These are phyloP conservation scores for Betta splendens DNA, from an alignment of 2,797 vertebrate species.

Conservation along the genomic window DNA sequence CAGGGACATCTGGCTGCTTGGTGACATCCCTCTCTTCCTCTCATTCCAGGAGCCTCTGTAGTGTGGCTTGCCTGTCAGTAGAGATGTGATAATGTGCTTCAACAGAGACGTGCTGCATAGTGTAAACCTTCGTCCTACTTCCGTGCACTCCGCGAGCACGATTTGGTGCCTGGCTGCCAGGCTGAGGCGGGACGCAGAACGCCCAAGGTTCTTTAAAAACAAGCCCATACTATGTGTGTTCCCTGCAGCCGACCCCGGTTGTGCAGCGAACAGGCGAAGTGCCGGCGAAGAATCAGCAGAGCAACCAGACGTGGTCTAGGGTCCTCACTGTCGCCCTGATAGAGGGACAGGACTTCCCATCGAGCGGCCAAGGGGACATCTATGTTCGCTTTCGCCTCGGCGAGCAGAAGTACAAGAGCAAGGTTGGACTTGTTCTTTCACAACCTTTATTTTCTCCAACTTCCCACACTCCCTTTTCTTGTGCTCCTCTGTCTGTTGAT, in stretches of 20 bases:
- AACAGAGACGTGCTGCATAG: constrained; percentile 69
- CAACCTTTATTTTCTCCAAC: constrained; percentile 21
- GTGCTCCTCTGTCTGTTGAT: constrained; percentile 38
- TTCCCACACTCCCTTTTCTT: constrained; percentile 12
- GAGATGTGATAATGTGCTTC: constrained; percentile 78
- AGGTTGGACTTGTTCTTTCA: constrained; percentile 78
- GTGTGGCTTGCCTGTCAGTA: constrained; percentile 76
- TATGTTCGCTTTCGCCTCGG: constrained; percentile 92
- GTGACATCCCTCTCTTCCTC: constrained; percentile 73
- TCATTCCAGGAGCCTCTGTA: constrained; percentile 68
- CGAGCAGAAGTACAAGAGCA: constrained; percentile 95
- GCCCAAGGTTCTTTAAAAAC: constrained; percentile 11
- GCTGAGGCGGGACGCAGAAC: constrained; percentile 36
- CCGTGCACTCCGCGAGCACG: constrained; percentile 62
- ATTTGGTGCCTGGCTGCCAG: constrained; percentile 59
- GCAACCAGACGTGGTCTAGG: constrained; percentile 90
- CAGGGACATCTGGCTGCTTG: constrained; percentile 79
- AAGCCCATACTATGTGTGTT: constrained; percentile 33
- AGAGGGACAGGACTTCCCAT: constrained; percentile 89
- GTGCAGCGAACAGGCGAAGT: constrained; percentile 70
- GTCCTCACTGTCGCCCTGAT: constrained; percentile 88
- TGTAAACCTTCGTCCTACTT: constrained; percentile 76
- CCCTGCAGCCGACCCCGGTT: constrained; percentile 52
- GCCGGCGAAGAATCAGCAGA: constrained; percentile 71
- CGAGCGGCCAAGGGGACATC: constrained; percentile 82